These are phyloP conservation scores for Puntigrus tetrazona DNA, from an alignment of 2,113 vertebrate genomes.

Conservation along the genomic window DNA sequence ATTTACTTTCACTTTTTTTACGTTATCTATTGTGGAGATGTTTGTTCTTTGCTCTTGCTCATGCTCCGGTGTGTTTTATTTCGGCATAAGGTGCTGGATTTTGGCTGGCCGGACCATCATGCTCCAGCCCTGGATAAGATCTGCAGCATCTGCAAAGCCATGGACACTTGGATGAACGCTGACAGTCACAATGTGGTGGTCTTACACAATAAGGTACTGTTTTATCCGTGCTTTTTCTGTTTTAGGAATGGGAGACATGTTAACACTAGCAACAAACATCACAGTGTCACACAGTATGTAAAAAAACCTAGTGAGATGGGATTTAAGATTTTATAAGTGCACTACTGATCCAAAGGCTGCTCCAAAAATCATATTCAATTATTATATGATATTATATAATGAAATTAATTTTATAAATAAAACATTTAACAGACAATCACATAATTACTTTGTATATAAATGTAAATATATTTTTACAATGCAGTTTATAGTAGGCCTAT, in stretches of 20 bases:
- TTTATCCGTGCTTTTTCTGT: neutral
- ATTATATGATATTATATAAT: too few relatives aligned
- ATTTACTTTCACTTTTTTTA: neutral
- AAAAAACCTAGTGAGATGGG: neutral
- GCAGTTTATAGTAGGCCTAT: too few relatives aligned
- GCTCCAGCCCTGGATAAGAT: slow-evolving; percentile 96
- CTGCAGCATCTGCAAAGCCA: slow-evolving; percentile 97
- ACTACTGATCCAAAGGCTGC: neutral
- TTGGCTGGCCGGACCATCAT: slow-evolving; percentile 96
- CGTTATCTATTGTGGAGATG: neutral
- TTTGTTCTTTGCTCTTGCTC: neutral
- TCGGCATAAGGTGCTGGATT: slow-evolving; percentile 90
- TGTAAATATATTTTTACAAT: too few relatives aligned
- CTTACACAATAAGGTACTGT: slow-evolving; percentile 91
- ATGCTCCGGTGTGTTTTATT: neutral
- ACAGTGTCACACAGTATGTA: neutral
- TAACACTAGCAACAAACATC: neutral
- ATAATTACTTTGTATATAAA: too few relatives aligned
- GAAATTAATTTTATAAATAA: too few relatives aligned
- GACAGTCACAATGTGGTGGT: slow-evolving; percentile 91
- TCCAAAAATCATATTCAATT: neutral
- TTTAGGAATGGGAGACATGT: neutral
- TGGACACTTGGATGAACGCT: slow-evolving; percentile 95
- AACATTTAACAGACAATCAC: too few relatives aligned
- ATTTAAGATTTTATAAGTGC: neutral